A percentile compares a stretch with the other conserved stretches of the same genome.
Evolutionary conservation across 1,140 invertebrate genomes (phyloP).

Genomic region (Pomacea maculata): DNA sequence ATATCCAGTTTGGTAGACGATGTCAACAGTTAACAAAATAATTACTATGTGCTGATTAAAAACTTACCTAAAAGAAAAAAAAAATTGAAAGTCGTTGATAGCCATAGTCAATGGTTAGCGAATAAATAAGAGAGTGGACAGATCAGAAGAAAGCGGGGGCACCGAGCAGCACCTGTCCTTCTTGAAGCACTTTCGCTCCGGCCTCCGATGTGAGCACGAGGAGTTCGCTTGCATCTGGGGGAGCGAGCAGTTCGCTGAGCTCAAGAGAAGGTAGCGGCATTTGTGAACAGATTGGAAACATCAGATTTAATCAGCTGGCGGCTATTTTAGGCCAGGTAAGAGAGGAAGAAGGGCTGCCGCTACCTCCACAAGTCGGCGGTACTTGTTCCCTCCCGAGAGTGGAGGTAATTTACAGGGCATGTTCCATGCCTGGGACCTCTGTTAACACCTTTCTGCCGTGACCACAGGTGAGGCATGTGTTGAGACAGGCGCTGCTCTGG

Average conservation of each 20-base stretch:
- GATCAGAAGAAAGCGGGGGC: background rate
- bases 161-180: background rate
- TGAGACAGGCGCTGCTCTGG: too few species aligned
- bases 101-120: background rate
- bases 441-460: too few species aligned
- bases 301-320: conserved; percentile 13
- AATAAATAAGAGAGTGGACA: background rate
- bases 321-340: conserved; percentile 11
- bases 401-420: too few species aligned
- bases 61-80: background rate
- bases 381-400: too few species aligned
- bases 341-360: too few species aligned
- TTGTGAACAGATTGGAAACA: conserved; percentile 23
- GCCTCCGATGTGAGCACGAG: too few species aligned
- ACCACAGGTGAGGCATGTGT: too few species aligned
- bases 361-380: too few species aligned
- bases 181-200: too few species aligned
- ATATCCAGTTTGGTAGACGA: too few species aligned
- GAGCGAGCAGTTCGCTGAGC: background rate
- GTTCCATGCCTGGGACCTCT: too few species aligned
- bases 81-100: background rate
- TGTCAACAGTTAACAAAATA: background rate
- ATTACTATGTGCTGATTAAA: background rate
- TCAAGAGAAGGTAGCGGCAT: background rate
- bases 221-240: background rate